These are phyloP conservation scores for Torymus tubicola DNA, from an alignment of 2,888 invertebrate species.

Conservation along the genomic window DNA sequence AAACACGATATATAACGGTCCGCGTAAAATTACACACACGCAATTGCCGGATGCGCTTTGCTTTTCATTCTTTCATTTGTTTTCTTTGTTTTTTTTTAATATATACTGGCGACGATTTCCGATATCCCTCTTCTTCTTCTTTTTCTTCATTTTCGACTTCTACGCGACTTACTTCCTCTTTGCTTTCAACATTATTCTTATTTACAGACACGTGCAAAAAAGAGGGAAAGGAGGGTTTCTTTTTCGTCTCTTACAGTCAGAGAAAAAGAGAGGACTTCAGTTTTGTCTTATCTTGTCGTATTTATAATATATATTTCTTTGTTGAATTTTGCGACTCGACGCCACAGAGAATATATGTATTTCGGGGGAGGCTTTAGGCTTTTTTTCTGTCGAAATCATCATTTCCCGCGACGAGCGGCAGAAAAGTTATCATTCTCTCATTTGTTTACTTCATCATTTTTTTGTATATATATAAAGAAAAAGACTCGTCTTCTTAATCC, in stretches of 20 bases:
- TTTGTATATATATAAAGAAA: constrained; percentile 33
- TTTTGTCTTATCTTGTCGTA: constrained; percentile 1
- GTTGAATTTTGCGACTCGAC: constrained; percentile 32
- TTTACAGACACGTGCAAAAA: constrained; percentile 56
- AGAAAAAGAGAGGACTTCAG: constrained; percentile 36
- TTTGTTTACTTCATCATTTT: constrained; percentile 6
- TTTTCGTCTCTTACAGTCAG: constrained; percentile 12
- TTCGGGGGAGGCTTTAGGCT: constrained; percentile 49
- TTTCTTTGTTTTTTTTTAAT: constrained; percentile 41
- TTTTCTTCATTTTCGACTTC: constrained; percentile 50
- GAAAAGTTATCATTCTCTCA: constrained; percentile 38
- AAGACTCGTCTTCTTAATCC: constrained; percentile 24
- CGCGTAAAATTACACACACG: constrained; percentile 50
- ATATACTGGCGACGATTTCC: constrained; percentile 56
- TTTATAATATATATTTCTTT: constrained; percentile 29
- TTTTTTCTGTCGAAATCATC: constrained; percentile 34
- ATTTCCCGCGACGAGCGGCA: constrained; percentile 25
- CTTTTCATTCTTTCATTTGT: too few species aligned
- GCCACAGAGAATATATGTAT: constrained; percentile 23
- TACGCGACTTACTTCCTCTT: constrained; percentile 36
- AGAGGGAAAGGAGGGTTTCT: constrained; percentile 52
- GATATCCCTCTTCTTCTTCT: constrained; percentile 56
- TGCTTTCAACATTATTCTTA: constrained; percentile 53
- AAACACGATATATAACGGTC: constrained; percentile 43
- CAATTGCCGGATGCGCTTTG: constrained; percentile 47